Base-by-base conservation (phyloP, 2,888 invertebrate genomes). In the Poecilus cupreus region DNA sequence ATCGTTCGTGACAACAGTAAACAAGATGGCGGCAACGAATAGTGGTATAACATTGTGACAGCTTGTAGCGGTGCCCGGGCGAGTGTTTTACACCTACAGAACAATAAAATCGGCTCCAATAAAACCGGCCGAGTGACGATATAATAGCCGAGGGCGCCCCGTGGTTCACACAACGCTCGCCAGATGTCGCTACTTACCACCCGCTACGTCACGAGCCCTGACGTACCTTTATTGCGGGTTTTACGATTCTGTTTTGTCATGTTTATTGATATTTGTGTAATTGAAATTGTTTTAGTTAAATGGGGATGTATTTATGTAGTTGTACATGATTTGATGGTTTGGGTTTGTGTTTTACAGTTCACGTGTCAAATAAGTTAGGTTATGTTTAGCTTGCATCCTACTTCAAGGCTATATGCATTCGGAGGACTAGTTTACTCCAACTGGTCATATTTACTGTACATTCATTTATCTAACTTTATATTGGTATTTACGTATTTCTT, bases 91-190 rank as follows among this genome's bases (percentile, higher is more conserved):
- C 87, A 87, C 87, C 87, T 87, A 86, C 87, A 84, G 86, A 85
- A 87, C 85, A 87, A 87, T 87, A 86, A 87, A 87, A 87, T 87
- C 86, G 84, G 84, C 85, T 86, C 84, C 85, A 87, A 87, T 87
- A 87, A 87, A 87, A 85, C 85, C 84, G 85, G 84, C 84, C 83
- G 82, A 85, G 85, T 85, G 85, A 86, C 85, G 85, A 86, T 85
- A 84, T 86, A 85, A 85, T 83, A 83, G 81, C 80, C 79, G 75
- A 46, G 57, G 46, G 81, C 81, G 32, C 75, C 81, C 81, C 81
- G 46, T 20, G 11, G 77, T 60, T 77, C 60, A 18, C 43, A 72
- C 75, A 49, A 54, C 49, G 75, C 60, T 57, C 57, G 37, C 77
- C 77, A 77, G 77, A 77, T 77, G 43, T 68, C 57, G 80, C 72